Base-by-base conservation (phyloP, 2,113 vertebrate genomes). In the Lutjanus erythropterus region DNA sequence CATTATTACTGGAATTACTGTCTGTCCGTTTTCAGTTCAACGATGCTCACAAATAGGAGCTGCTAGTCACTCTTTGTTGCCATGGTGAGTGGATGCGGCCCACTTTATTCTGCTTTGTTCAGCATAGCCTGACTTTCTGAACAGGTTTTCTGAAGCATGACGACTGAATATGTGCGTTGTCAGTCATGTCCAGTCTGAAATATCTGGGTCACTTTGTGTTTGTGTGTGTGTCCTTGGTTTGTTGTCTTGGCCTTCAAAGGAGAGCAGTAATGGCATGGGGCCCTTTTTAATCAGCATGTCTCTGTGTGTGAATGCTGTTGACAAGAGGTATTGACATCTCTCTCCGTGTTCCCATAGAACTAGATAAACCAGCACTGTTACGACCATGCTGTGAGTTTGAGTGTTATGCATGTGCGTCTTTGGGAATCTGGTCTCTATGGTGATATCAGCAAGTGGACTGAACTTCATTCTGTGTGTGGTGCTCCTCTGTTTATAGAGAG, bases 141-240 rank as follows among this genome's bases (percentile, higher is more conserved):
- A 52, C 72, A 5, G 55, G 81, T 59, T 80, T 80, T 53, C 55
- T 80, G 70, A 81, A 76, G 85, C 76, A 80, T 77, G 67, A 76
- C 35, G 0, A 21, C 58, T 27, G 15, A 67, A 79, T 85, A 64
- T 35, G 75, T 19, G 49, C 62, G 60, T 1, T 53, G 41, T 47
- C 60, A 65, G 52, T 27, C 53, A 41, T 4, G 44, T 50, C 9
- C 56, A 55, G 49, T 72, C n/a, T 2, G 39, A 56, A 59, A 15
- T 75, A 80, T 86, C 56, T 84, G 72, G 78, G 85, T 11, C 87
- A 61, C 58, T 25, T 0, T 68, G 44, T 4, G 52, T 64, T 47
- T 31, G 41, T 65, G 44, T 49, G 14, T 49, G 44, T 35, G 41
- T 59, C 21, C 46, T 21, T 56, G 37, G 44, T 65, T 69, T 79